A percentile compares a stretch with the other conserved stretches of the same genome.
Evolutionary conservation across 2,888 invertebrate genomes (phyloP).

Genomic region (Platynereis dumerilii): DNA sequence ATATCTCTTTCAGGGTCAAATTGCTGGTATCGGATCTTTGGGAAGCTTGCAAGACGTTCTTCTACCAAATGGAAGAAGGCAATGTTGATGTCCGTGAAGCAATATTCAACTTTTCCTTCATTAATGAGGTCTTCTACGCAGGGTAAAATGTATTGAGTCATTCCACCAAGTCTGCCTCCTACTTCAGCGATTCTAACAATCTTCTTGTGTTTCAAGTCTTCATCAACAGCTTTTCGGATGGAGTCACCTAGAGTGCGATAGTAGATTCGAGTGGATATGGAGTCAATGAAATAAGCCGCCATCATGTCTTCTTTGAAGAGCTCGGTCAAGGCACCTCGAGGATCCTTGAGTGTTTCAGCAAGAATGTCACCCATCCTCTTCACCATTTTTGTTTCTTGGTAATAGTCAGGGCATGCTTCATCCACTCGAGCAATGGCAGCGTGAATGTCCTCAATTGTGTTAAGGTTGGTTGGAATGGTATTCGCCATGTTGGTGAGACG

Average conservation of each 20-base stretch:
- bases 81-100: slow-evolving; percentile 23
- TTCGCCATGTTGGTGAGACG: slow-evolving; percentile 13
- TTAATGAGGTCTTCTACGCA: slow-evolving; percentile 13
- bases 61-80: slow-evolving; percentile 22
- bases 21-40: slow-evolving; percentile 19
- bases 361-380: slow-evolving; percentile 18
- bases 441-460: not conserved
- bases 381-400: slow-evolving; percentile 20
- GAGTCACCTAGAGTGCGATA: slow-evolving; percentile 18
- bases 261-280: slow-evolving; percentile 21
- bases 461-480: slow-evolving; percentile 6
- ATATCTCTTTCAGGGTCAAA: slow-evolving; percentile 19
- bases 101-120: slow-evolving; percentile 19
- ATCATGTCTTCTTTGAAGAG: slow-evolving; percentile 24
- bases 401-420: slow-evolving; percentile 14
- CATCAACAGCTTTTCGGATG: slow-evolving; percentile 10
- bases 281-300: slow-evolving; percentile 22
- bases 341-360: slow-evolving; percentile 17
- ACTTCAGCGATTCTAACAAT: slow-evolving; percentile 22
- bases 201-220: slow-evolving; percentile 14
- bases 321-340: slow-evolving; percentile 15
- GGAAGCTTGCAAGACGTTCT: slow-evolving; percentile 16
- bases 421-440: not conserved
- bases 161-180: slow-evolving; percentile 25
- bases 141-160: slow-evolving; percentile 16